Evolutionary conservation across 1,140 invertebrate species (phyloP).

Genomic region (Sminthurides bifidus): DNA sequence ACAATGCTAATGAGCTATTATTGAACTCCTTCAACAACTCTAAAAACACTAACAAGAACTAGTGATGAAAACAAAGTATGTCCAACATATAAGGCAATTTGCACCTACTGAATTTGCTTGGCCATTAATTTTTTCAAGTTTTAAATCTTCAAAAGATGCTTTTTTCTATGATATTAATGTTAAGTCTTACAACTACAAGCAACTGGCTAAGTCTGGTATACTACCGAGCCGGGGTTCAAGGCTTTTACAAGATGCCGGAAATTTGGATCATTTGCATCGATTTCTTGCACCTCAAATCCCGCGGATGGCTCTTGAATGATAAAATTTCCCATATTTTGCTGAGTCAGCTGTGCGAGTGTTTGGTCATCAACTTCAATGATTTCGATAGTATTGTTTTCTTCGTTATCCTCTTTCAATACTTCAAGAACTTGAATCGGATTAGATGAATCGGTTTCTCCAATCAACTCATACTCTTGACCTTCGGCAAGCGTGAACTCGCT

Average conservation of each 20-base stretch:
- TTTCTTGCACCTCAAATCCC: slow-evolving; percentile 2
- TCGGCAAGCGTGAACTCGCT: slow-evolving; percentile 27
- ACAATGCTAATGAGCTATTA: too few relatives aligned
- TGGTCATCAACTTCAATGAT: slow-evolving; percentile 30
- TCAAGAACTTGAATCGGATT: slow-evolving; percentile 19
- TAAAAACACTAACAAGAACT: too few relatives aligned
- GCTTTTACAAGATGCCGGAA: slow-evolving; percentile 9
- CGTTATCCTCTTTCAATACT: slow-evolving; percentile 8
- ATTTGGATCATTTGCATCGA: slow-evolving; percentile 8
- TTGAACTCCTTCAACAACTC: too few relatives aligned
- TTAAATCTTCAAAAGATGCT: not conserved
- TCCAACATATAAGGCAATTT: too few relatives aligned
- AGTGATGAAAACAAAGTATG: too few relatives aligned
- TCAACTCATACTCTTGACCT: slow-evolving; percentile 30
- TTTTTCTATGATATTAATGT: too few relatives aligned
- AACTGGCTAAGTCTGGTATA: slow-evolving; percentile 4
- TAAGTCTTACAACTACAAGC: not conserved
- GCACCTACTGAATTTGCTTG: too few relatives aligned
- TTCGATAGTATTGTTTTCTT: slow-evolving; percentile 11
- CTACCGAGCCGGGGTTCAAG: not conserved
- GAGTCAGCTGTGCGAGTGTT: slow-evolving; percentile 19
- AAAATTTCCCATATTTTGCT: slow-evolving; percentile 12
- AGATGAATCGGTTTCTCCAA: slow-evolving; percentile 23
- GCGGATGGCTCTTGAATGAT: not conserved
- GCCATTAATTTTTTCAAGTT: not conserved